Percentiles rank a stretch among this genome's conserved stretches.
phyloP scores from a whole-genome alignment of 2,797 vertebrate species.

The Cygnus olor region DNA sequence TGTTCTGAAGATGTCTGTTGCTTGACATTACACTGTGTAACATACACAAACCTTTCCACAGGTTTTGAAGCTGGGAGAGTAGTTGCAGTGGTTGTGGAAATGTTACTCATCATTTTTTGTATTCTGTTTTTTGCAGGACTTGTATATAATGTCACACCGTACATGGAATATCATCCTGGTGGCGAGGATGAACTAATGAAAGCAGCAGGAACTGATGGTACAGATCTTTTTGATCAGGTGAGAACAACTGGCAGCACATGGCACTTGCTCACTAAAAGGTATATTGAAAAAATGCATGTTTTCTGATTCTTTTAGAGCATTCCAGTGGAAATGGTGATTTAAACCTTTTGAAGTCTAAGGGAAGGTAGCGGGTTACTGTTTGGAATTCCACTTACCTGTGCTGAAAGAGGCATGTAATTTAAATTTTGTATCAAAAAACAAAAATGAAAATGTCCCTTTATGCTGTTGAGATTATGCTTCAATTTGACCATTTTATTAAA shows the following conservation, averaged over 20 bases:
- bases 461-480: neutral
- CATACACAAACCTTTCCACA: neutral
- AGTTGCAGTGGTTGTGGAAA: neutral
- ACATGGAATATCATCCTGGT: conserved; percentile 98
- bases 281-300: neutral
- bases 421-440: neutral
- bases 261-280: neutral
- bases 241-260: neutral
- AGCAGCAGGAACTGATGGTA: conserved; percentile 93
- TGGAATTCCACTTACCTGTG: fast-evolving
- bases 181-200: conserved; percentile 95
- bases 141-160: conserved; percentile 94
- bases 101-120: neutral
- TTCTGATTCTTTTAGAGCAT: neutral
- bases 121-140: conserved; percentile 80
- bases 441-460: neutral
- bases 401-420: neutral
- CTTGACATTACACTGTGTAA: neutral
- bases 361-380: neutral
- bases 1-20: fast-evolving
- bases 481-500: neutral
- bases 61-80: neutral
- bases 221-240: conserved; percentile 97
- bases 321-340: neutral
- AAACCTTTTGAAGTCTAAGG: neutral